These are phyloP conservation scores for Zaprionus ornatus DNA, from an alignment of 1,140 invertebrate species.

Conservation along the genomic window DNA sequence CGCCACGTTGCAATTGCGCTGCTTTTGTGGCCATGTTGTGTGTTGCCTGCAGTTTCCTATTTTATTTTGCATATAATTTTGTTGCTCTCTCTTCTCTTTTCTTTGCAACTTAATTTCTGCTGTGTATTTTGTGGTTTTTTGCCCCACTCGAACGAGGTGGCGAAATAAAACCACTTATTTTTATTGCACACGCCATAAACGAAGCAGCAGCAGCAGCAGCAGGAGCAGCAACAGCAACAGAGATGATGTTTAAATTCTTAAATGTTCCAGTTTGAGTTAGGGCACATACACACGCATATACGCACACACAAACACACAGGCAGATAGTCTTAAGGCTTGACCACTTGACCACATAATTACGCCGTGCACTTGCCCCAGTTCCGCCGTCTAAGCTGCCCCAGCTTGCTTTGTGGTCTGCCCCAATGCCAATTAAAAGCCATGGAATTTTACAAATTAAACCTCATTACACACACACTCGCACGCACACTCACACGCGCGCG, in stretches of 20 bases:
- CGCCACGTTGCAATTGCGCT: slow-evolving; percentile 57
- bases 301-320: slow-evolving; percentile 19
- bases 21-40: slow-evolving; percentile 31
- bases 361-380: slow-evolving; percentile 63
- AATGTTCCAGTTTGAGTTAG: slow-evolving; percentile 19
- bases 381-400: background rate
- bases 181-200: slow-evolving; percentile 58
- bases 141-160: slow-evolving; percentile 54
- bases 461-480: slow-evolving; percentile 60
- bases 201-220: slow-evolving; percentile 36
- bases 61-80: slow-evolving; percentile 11
- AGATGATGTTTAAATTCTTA: slow-evolving; percentile 38
- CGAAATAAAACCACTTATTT: slow-evolving; percentile 69
- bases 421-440: slow-evolving; percentile 78
- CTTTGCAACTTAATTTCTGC: slow-evolving; percentile 60
- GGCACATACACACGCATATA: slow-evolving; percentile 10
- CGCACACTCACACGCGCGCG: slow-evolving; percentile 13
- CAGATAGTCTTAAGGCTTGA: slow-evolving; percentile 39
- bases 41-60: slow-evolving; percentile 4
- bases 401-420: slow-evolving; percentile 63
- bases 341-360: slow-evolving; percentile 77
- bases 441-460: slow-evolving; percentile 81
- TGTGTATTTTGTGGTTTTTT: slow-evolving; percentile 63
- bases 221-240: slow-evolving; percentile 18
- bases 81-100: slow-evolving; percentile 1